A percentile compares a stretch with the other conserved stretches of the same genome.
Evolutionary conservation across 1,140 invertebrate genomes (phyloP).

Genomic region (Cecropterus lyciades): DNA sequence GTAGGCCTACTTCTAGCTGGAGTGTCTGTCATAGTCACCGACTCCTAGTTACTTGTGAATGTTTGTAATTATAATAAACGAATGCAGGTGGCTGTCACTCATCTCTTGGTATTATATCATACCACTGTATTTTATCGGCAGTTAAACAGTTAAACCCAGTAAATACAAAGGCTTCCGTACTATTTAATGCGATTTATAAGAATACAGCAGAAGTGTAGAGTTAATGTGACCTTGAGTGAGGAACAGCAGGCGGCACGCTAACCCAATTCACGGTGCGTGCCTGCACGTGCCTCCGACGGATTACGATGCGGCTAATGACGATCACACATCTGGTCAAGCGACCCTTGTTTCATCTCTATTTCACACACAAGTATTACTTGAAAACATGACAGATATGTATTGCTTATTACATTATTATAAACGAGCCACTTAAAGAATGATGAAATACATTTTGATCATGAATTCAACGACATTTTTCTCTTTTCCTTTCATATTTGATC

Average conservation of each 20-base stretch:
- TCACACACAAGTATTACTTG: background rate
- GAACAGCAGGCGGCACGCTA: conserved; percentile 65
- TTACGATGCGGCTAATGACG: conserved; percentile 53
- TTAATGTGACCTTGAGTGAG: conserved; percentile 55
- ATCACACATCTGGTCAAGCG: conserved; percentile 51
- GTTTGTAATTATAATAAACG: too few relatives aligned
- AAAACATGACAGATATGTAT: too few relatives aligned
- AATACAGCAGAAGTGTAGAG: conserved; percentile 13
- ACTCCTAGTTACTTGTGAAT: too few relatives aligned
- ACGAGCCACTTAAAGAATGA: too few relatives aligned
- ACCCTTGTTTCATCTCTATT: conserved; percentile 3
- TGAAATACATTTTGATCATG: too few relatives aligned
- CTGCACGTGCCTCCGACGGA: conserved; percentile 56
- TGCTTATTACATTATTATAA: too few relatives aligned
- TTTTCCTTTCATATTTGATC: background rate
- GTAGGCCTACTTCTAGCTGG: too few relatives aligned
- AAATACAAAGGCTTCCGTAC: background rate
- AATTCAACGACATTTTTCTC: too few relatives aligned
- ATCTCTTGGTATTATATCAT: too few relatives aligned
- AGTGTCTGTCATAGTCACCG: too few relatives aligned
- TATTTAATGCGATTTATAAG: background rate
- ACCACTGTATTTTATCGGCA: too few relatives aligned
- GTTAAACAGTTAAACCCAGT: background rate
- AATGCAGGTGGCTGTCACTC: too few relatives aligned
- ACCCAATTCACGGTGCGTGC: conserved; percentile 70